Base-by-base conservation (phyloP, 2,113 vertebrate species). In the Bothrops jararaca region DNA sequence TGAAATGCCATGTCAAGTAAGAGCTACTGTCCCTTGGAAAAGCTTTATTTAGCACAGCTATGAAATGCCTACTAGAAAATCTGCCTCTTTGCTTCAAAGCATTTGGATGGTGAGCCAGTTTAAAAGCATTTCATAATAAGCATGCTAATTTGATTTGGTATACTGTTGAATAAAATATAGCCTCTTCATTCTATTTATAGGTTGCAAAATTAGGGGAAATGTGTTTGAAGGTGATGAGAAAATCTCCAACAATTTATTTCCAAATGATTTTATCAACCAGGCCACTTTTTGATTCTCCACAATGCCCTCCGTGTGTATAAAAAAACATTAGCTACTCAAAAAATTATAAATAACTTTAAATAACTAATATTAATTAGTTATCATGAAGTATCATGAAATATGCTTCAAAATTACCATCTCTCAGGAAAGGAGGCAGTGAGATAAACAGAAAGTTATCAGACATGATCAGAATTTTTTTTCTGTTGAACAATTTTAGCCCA, bases 101-200 rank as follows among this genome's bases (percentile, higher is more conserved):
- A 92, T 96, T 88, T 97, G 96, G 92, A 97, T 95, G 96, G 98
- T 98, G 95, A 98, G 98, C 97, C 96, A 39, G 56, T 89, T 12
- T 95, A 91, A 94, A 95, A 93, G 93, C 4, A n/a, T 4, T 96
- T 85, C 85, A 54, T 56, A 57, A 24, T 24, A 34, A 0, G 24
- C 13, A 88, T 39, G 34, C n/a, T 57, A 18, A 42, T 69, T 69
- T 91, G 26, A 23, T 58, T 54, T 80, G 11, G 64, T 7, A 24
- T n/a, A 52, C 26, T 13, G 7, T 3, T 85, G 34, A 39, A 54
- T 29, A 39, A 64, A 34, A 90, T 74, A 74, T 34, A 53, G 26
- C 29, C 48, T 29, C 26, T 20, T 45, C n/a, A 26, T 42, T 80
- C 22, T 60, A 60, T 89, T 34, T 74, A 9, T 26, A 15, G 13